phyloP scores from a whole-genome alignment of 2,888 invertebrate species.

The Anodontia alba region DNA sequence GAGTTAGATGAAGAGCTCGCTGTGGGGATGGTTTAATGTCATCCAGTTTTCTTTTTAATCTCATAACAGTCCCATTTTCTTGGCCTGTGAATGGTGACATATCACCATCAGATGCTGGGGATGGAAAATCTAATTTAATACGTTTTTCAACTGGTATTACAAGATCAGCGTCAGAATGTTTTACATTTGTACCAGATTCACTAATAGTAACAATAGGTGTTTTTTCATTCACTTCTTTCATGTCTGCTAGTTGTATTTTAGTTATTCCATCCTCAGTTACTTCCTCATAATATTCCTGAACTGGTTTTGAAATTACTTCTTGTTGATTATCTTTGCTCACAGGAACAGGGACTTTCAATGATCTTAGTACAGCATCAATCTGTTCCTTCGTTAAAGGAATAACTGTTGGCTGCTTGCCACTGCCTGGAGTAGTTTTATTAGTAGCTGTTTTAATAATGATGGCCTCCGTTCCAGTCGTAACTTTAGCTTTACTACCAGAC shows the following conservation, averaged over 20 bases:
- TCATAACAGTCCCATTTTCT: constrained; percentile 41
- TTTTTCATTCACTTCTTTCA: constrained; percentile 59
- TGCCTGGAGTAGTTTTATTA: constrained; percentile 37
- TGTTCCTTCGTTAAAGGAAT: constrained; percentile 75
- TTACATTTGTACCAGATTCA: constrained; percentile 45
- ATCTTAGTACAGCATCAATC: constrained; percentile 75
- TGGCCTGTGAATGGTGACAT: constrained; percentile 37
- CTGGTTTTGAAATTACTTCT: constrained; percentile 34
- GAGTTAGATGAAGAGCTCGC: constrained; percentile 70
- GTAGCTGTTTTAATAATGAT: constrained; percentile 61
- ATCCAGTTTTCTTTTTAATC: constrained; percentile 49
- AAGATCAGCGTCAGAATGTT: constrained; percentile 39
- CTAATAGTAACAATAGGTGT: constrained; percentile 49
- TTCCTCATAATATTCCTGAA: constrained; percentile 36
- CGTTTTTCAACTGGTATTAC: constrained; percentile 65
- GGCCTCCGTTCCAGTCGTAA: constrained; percentile 44
- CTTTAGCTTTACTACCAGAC: constrained; percentile 5
- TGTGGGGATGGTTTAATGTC: constrained; percentile 66
- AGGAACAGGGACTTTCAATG: constrained; percentile 67
- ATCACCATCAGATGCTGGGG: constrained; percentile 64
- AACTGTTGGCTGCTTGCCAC: constrained; percentile 64
- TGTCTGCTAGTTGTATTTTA: constrained; percentile 22
- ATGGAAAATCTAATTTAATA: constrained; percentile 68
- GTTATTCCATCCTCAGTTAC: constrained; percentile 20
- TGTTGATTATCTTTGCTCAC: constrained; percentile 17